These are phyloP conservation scores for Chrysomela aeneicollis DNA, from an alignment of 2,888 invertebrate genomes.

Conservation along the genomic window DNA sequence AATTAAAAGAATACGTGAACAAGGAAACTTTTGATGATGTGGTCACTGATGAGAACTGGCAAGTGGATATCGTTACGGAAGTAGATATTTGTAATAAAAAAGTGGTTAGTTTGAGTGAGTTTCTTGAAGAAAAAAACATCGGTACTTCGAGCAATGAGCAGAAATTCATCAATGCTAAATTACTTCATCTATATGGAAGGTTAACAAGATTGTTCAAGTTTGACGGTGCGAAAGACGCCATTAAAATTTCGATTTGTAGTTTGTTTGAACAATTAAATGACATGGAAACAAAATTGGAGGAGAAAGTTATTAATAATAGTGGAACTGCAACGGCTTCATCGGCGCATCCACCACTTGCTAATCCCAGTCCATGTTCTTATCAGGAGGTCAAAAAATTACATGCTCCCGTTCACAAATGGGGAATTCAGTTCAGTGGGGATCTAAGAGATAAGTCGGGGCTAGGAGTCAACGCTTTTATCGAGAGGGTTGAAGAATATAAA, in stretches of 20 bases:
- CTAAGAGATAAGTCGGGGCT: neutral
- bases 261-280: conserved; percentile 6
- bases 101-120: neutral
- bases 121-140: neutral
- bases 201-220: conserved; percentile 8
- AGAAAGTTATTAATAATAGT: neutral
- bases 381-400: too few relatives aligned
- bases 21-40: conserved; percentile 13
- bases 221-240: neutral
- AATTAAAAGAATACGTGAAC: neutral
- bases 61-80: conserved; percentile 3
- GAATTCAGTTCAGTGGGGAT: conserved; percentile 5
- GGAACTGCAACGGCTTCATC: too few relatives aligned
- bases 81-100: conserved; percentile 17
- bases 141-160: conserved; percentile 1
- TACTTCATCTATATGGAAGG: conserved; percentile 17
- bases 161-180: conserved; percentile 6
- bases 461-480: conserved; percentile 28
- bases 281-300: conserved; percentile 2
- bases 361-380: neutral
- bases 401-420: conserved; percentile 8
- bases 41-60: neutral
- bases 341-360: neutral
- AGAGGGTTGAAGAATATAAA: conserved; percentile 35
- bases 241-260: conserved; percentile 1